Conservation (phyloP, 2,888 invertebrate genomes). For the Drosophila nigricruria region DNA sequence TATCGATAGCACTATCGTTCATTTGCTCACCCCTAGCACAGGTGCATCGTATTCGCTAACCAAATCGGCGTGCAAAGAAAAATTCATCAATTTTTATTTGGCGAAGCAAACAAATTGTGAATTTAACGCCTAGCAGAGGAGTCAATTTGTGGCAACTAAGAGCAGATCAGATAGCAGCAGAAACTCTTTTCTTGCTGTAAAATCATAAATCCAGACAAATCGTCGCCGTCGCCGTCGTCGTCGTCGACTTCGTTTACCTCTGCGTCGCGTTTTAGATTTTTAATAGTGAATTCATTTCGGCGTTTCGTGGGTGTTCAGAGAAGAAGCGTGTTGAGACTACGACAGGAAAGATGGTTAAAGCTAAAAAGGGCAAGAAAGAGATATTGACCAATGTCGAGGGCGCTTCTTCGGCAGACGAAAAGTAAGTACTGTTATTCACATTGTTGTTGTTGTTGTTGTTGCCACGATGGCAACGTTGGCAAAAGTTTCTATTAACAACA, state of each 20-base stretch:
- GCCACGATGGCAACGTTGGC: slow-evolving; percentile 60
- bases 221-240: slow-evolving; percentile 11
- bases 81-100: slow-evolving; percentile 33
- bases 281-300: slow-evolving; percentile 73
- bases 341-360: slow-evolving; percentile 89
- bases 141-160: slow-evolving; percentile 19
- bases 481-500: slow-evolving; percentile 60
- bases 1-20: slow-evolving; percentile 15
- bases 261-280: slow-evolving; percentile 70
- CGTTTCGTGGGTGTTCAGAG: slow-evolving; percentile 69
- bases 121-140: background rate
- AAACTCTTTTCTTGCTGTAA: slow-evolving; percentile 4
- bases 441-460: slow-evolving; percentile 27
- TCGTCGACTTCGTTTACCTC: slow-evolving; percentile 29
- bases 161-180: slow-evolving; percentile 16
- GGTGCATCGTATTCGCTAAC: slow-evolving; percentile 61
- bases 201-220: slow-evolving; percentile 8
- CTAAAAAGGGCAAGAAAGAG: slow-evolving; percentile 93
- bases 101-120: slow-evolving; percentile 27
- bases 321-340: slow-evolving; percentile 85
- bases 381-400: slow-evolving; percentile 84
- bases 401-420: slow-evolving; percentile 89
- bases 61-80: slow-evolving; percentile 57
- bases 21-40: slow-evolving; percentile 33
- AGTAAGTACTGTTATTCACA: slow-evolving; percentile 86